Evolutionary conservation across 2,797 vertebrate species (phyloP), one percentile per base, ranked within the genome.

Genomic region (Manis javanica): DNA sequence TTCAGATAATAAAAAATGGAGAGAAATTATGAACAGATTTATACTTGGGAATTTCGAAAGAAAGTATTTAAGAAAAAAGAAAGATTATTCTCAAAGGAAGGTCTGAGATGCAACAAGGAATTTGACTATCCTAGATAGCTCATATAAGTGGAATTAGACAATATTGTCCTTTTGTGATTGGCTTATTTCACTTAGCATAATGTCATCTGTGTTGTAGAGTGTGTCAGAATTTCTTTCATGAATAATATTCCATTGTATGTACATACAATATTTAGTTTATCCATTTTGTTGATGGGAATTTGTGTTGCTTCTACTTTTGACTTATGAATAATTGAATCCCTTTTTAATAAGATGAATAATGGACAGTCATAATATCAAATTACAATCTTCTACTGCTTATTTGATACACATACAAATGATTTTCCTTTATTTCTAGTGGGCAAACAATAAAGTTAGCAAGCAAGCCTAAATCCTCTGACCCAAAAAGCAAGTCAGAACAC

Each of bases 401-500:
- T 59, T 66, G 39, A 53, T 68, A 57, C 31, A 19, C 2, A 55
- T 18, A 0, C 16, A 74, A 61, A 42, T 69, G 1, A 72, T 26
- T 51, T 94, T 88, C 21, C 21, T 84, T 91, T 69, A 82, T 63
- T 8, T 85, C 23, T 42, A 53, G 14, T 9, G 74, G 59, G 29
- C 12, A 75, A 53, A 55, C 68, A 46, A n/a, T 7, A 74, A 91
- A 66, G 42, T 46, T 37, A 93, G 15, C 29, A 75, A 82, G 39
- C 31, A 93, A 81, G 53, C 37, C 59, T 59, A 29, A 94, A 37
- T 90, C 39, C 7, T 68, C 23, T 51, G 24, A 59, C 29, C n/a
- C 24, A n/a, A 87, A 90, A 93, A 74, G 13, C n/a, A 42, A 90
- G 13, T 90, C 68, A 72, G 37, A 74, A 81, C 85, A n/a, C 26